These are phyloP conservation scores for Halyomorpha halys DNA, from an alignment of 1,140 invertebrate genomes.

Conservation along the genomic window DNA sequence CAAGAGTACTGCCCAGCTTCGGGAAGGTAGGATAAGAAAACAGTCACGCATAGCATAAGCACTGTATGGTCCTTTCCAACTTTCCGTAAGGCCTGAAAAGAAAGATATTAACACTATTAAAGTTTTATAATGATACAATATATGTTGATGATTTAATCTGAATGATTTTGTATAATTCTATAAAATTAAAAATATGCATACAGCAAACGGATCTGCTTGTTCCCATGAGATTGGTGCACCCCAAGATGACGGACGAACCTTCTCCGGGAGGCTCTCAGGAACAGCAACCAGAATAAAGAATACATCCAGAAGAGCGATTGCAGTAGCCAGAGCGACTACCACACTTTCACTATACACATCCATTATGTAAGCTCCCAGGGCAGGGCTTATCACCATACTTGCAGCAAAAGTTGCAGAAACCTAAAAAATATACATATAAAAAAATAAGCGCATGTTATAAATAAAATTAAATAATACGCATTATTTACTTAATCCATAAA, in stretches of 20 bases:
- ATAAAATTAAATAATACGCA: no score
- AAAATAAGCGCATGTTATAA: no score
- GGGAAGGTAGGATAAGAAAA: slow-evolving; percentile 96
- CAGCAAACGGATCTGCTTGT: slow-evolving; percentile 94
- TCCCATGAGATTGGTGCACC: slow-evolving; percentile 85
- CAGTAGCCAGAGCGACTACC: slow-evolving; percentile 91
- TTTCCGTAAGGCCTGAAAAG: slow-evolving; percentile 65
- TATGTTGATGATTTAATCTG: no score
- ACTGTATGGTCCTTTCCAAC: slow-evolving; percentile 94
- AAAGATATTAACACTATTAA: slow-evolving; percentile 1
- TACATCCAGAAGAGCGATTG: slow-evolving; percentile 90
- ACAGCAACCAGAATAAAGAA: slow-evolving; percentile 97
- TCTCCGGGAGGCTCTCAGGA: slow-evolving; percentile 94
- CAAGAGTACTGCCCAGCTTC: slow-evolving; percentile 98
- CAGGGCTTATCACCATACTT: slow-evolving; percentile 94
- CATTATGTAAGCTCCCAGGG: slow-evolving; percentile 88
- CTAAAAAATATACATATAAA: slow-evolving; percentile 35
- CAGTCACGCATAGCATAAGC: slow-evolving; percentile 90
- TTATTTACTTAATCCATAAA: no score
- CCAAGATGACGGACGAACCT: slow-evolving; percentile 66
- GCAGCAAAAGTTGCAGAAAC: slow-evolving; percentile 97
- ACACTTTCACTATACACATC: slow-evolving; percentile 81
- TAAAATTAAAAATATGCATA: no score
- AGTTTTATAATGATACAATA: no score
- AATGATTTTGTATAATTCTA: no score